Conservation (phyloP, 2,797 vertebrate genomes). For the Scolopax rusticola region DNA sequence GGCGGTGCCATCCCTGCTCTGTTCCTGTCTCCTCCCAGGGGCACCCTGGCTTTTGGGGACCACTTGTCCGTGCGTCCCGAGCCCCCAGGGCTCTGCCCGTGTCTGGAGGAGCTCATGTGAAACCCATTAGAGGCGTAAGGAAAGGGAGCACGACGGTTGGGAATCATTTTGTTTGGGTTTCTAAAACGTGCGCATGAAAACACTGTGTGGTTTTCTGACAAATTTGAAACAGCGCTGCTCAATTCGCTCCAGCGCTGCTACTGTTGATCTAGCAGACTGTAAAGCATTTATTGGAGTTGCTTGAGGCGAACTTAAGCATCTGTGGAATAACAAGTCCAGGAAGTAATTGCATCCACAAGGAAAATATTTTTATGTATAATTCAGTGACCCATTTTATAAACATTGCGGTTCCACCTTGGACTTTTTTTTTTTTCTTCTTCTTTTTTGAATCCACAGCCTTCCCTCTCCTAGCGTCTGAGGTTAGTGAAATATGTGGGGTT, state of each 20-base stretch:
- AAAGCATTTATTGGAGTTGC: slow-evolving; percentile 52
- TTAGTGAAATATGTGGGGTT: neutral
- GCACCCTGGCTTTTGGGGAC: neutral
- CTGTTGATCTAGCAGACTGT: slow-evolving; percentile 61
- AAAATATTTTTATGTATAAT: slow-evolving; percentile 71
- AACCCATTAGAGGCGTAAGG: neutral
- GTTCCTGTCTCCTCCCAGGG: accelerated
- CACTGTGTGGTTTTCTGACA: slow-evolving; percentile 69
- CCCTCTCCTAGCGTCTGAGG: neutral
- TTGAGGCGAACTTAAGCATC: slow-evolving; percentile 39
- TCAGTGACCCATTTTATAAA: slow-evolving; percentile 71
- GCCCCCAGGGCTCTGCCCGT: neutral
- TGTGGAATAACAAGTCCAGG: slow-evolving; percentile 58
- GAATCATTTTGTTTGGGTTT: slow-evolving; percentile 32
- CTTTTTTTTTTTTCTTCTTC: neutral
- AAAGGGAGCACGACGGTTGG: neutral
- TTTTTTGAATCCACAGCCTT: neutral
- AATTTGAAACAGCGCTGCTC: slow-evolving; percentile 70
- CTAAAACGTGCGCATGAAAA: slow-evolving; percentile 33
- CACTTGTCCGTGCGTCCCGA: neutral
- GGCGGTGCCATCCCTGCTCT: accelerated
- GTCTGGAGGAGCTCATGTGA: slow-evolving; percentile 27
- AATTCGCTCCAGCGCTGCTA: slow-evolving; percentile 55
- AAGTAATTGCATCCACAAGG: slow-evolving; percentile 67
- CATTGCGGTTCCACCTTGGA: slow-evolving; percentile 49